These are phyloP conservation scores for Cephonodes hylas DNA, from an alignment of 2,888 invertebrate species.

Conservation along the genomic window DNA sequence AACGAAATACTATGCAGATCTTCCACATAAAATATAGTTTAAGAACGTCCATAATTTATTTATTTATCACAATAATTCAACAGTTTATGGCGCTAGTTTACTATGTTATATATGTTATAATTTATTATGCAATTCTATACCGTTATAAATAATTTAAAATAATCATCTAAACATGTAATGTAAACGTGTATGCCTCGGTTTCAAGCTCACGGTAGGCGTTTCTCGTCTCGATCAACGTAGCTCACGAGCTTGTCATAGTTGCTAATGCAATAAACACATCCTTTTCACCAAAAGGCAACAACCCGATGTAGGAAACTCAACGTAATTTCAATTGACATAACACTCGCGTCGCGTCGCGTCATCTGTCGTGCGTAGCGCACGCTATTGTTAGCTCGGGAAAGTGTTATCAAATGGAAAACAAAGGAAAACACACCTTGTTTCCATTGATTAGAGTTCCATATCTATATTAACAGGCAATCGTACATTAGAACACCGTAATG, in stretches of 20 bases:
- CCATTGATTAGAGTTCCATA: not conserved
- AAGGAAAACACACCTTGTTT: constrained; percentile 11
- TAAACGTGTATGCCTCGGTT: too few species aligned
- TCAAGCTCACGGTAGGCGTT: too few species aligned
- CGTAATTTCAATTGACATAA: constrained; percentile 35
- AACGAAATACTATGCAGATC: too few species aligned
- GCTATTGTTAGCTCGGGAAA: constrained; percentile 21
- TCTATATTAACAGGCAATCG: not conserved
- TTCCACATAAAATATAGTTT: too few species aligned
- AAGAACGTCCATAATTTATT: too few species aligned
- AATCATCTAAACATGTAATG: too few species aligned
- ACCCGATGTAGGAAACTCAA: constrained; percentile 25
- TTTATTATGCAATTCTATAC: too few species aligned
- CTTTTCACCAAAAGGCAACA: constrained; percentile 17
- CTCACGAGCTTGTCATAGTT: not conserved
- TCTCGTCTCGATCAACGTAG: not conserved
- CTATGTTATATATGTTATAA: too few species aligned
- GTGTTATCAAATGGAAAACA: constrained; percentile 1
- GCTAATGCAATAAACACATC: not conserved
- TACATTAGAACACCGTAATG: not conserved
- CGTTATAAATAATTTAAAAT: too few species aligned
- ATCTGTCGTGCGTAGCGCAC: constrained; percentile 27
- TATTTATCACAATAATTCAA: too few species aligned
- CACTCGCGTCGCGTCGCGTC: constrained; percentile 11
- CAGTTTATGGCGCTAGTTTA: too few species aligned